phyloP scores from a whole-genome alignment of 2,888 invertebrate species.

The Oeneis ivallda region DNA sequence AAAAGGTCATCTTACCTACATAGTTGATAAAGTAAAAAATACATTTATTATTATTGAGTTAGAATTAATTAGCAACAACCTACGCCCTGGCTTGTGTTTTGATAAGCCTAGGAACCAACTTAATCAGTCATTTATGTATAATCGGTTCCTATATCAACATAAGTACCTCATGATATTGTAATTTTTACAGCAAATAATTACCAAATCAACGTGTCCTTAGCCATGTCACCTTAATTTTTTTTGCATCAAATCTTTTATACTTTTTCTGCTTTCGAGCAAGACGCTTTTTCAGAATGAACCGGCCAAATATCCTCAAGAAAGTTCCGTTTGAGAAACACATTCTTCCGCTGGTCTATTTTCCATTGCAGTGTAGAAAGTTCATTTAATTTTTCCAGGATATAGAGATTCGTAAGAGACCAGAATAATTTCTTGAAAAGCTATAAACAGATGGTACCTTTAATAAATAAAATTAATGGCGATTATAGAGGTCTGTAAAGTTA shows the following conservation, averaged over 20 bases:
- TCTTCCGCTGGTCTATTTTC: slow-evolving; percentile 38
- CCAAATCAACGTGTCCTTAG: slow-evolving; percentile 62
- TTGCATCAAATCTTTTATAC: slow-evolving; percentile 62
- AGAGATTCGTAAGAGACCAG: not conserved
- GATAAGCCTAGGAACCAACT: not conserved
- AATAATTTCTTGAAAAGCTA: not conserved
- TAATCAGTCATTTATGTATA: not conserved
- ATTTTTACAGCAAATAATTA: slow-evolving; percentile 30
- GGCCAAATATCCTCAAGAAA: slow-evolving; percentile 55
- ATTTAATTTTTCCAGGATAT: not conserved
- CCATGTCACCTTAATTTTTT: slow-evolving; percentile 63
- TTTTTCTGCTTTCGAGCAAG: slow-evolving; percentile 51
- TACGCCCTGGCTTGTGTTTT: not conserved
- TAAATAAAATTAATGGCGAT: too few species aligned
- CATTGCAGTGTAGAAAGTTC: slow-evolving; percentile 9
- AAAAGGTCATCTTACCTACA: too few species aligned
- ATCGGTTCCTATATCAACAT: too few species aligned
- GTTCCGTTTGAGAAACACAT: slow-evolving; percentile 62
- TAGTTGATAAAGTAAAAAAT: not conserved
- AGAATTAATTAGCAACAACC: not conserved
- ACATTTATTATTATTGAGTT: not conserved
- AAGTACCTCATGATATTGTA: too few species aligned
- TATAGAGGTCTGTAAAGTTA: too few species aligned
- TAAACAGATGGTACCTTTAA: not conserved
- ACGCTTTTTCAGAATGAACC: slow-evolving; percentile 52